Conservation (phyloP, 2,113 vertebrate species). For the Oceanites oceanicus region DNA sequence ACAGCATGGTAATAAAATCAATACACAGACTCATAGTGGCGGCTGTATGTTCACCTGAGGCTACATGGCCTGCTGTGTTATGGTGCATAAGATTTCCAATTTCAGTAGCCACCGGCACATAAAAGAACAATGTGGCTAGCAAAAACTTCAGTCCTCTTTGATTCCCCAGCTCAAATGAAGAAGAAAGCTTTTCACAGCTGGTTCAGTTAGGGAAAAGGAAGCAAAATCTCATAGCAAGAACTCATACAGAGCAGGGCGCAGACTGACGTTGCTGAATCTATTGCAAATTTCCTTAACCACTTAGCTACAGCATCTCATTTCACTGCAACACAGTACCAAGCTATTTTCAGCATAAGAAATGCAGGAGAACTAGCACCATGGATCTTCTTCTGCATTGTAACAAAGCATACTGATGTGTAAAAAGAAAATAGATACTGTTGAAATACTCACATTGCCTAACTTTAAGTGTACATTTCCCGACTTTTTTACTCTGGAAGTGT, state of each 20-base stretch:
- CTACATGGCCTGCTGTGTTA: not conserved
- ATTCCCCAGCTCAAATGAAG: not conserved
- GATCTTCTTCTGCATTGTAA: not conserved
- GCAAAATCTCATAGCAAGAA: not conserved
- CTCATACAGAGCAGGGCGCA: not conserved
- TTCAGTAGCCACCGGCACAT: not conserved
- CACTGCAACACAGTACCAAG: not conserved
- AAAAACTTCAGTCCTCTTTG: not conserved
- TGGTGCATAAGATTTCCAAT: not conserved
- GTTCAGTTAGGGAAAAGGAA: not conserved
- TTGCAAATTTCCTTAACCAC: not conserved
- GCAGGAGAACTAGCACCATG: not conserved
- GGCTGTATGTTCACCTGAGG: not conserved
- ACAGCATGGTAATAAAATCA: slow-evolving; percentile 10
- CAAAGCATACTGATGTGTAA: not conserved
- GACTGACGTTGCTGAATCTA: not conserved
- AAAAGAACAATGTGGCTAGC: not conserved
- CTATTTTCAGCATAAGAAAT: not conserved
- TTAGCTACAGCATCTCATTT: not conserved
- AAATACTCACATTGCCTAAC: not conserved
- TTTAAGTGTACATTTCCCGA: not conserved
- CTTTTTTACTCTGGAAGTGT: not conserved
- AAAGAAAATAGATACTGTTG: not conserved
- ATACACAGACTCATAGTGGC: not conserved
- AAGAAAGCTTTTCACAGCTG: not conserved